Evolutionary conservation across 2,797 vertebrate species (phyloP).

Genomic region (Acropternis orthonyx): DNA sequence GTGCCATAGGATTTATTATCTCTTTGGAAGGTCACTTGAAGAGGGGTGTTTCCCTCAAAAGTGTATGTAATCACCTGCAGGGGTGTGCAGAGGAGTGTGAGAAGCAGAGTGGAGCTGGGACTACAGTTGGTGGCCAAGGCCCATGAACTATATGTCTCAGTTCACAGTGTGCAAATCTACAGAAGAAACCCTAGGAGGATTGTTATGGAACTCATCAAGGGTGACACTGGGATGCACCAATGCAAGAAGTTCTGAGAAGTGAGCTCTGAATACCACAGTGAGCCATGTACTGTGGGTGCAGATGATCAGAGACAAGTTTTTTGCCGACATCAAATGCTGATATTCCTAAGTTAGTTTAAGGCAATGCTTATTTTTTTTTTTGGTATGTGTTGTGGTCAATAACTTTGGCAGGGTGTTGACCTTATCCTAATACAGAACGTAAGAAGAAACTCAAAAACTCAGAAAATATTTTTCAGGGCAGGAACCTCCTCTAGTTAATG

Average conservation of each 20-base stretch:
- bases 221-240: accelerated
- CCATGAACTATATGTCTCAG: accelerated
- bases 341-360: neutral
- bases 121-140: neutral
- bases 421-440: neutral
- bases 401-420: neutral
- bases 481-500: neutral
- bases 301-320: neutral
- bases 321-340: neutral
- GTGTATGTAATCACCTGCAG: accelerated
- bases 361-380: neutral
- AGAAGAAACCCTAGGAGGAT: neutral
- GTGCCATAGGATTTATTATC: neutral
- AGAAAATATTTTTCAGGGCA: neutral
- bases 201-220: neutral
- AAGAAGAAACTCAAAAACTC: neutral
- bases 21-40: neutral
- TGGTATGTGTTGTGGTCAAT: neutral
- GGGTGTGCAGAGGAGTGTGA: neutral
- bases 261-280: neutral
- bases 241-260: neutral
- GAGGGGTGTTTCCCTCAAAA: neutral
- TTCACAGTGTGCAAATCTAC: neutral
- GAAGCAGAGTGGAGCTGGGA: neutral
- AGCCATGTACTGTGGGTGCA: accelerated